These are phyloP conservation scores for Apodemia duryi DNA, from an alignment of 2,888 invertebrate genomes.

Conservation along the genomic window DNA sequence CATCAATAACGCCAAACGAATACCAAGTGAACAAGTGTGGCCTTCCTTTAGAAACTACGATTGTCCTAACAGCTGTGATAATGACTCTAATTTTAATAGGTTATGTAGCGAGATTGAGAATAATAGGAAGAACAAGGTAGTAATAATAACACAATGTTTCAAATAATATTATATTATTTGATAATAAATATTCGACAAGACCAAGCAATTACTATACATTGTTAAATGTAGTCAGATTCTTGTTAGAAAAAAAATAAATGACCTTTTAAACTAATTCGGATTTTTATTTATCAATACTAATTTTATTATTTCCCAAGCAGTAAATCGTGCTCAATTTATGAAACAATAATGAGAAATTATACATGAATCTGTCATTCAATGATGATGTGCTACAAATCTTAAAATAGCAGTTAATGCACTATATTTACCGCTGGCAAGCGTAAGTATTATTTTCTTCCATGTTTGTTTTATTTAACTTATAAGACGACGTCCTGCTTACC, in stretches of 20 bases:
- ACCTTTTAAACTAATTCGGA: background rate
- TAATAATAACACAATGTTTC: slow-evolving; percentile 37
- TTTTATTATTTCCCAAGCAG: background rate
- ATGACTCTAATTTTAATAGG: slow-evolving; percentile 39
- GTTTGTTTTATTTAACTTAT: background rate
- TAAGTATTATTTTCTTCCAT: background rate
- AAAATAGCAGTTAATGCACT: background rate
- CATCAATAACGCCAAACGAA: slow-evolving; percentile 46
- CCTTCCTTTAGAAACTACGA: slow-evolving; percentile 55
- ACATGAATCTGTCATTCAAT: background rate
- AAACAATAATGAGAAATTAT: background rate
- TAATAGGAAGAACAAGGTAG: slow-evolving; percentile 39
- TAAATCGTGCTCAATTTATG: background rate
- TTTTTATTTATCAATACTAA: background rate
- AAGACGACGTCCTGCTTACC: too few relatives aligned
- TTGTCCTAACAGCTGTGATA: slow-evolving; percentile 46
- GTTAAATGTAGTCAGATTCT: slow-evolving; percentile 5
- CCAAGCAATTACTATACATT: slow-evolving; percentile 68
- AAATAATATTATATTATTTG: slow-evolving; percentile 59
- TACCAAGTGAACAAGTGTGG: slow-evolving; percentile 58
- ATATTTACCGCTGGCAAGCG: background rate
- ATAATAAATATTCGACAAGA: slow-evolving; percentile 78
- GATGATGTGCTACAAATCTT: background rate
- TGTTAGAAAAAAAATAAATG: slow-evolving; percentile 8
- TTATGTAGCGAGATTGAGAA: slow-evolving; percentile 35